Conservation (phyloP, 2,888 invertebrate genomes). For the Periphyllus acericola region DNA sequence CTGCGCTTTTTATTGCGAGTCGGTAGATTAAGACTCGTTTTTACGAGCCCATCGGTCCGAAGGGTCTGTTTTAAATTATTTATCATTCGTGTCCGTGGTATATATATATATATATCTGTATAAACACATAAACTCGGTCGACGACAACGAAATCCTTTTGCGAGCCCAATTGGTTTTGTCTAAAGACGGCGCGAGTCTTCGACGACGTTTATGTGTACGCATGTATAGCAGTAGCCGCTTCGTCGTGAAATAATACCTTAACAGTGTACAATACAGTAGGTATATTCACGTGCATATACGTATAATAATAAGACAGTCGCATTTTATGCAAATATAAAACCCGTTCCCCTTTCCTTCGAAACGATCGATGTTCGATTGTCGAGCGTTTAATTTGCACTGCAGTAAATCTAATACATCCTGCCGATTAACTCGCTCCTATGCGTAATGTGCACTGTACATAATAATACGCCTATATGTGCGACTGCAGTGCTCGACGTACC, state of each 20-base stretch:
- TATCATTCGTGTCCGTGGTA: background rate
- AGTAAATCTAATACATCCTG: background rate
- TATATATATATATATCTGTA: too few relatives aligned
- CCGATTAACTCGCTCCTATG: background rate
- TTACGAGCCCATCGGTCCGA: background rate
- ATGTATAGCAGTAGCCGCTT: background rate
- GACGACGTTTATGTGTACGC: background rate
- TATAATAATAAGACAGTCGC: background rate
- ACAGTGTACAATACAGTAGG: background rate
- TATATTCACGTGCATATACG: background rate
- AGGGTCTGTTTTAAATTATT: background rate
- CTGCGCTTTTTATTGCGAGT: background rate
- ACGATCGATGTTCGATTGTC: background rate
- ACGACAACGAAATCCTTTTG: background rate
- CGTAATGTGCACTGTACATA: too few relatives aligned
- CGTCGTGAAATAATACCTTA: background rate
- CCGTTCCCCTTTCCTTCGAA: background rate
- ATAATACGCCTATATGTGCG: background rate
- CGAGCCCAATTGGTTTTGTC: background rate
- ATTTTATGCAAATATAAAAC: background rate
- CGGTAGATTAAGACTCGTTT: background rate
- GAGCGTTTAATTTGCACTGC: background rate
- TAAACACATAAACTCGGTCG: background rate
- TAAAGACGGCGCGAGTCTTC: background rate
- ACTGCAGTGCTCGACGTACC: background rate